Evolutionary conservation across 1,140 invertebrate genomes (phyloP).

Genomic region (Leptinotarsa texana): DNA sequence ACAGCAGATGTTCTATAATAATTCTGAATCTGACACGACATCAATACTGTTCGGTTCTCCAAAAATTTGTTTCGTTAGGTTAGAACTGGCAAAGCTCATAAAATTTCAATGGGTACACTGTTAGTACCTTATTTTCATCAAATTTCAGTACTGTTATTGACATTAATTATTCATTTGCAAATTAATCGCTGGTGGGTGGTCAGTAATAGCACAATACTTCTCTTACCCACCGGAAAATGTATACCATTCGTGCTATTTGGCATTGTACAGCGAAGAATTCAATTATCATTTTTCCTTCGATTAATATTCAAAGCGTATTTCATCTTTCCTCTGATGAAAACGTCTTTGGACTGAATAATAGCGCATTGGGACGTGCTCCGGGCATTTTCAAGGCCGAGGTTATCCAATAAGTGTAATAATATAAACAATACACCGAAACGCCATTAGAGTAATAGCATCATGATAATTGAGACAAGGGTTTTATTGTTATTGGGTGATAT

Average conservation of each 20-base stretch:
- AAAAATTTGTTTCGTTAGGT: too few species aligned
- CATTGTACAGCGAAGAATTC: not conserved
- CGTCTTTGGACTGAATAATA: not conserved
- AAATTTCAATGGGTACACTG: too few species aligned
- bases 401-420: constrained; percentile 6
- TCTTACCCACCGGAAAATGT: too few species aligned
- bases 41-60: too few species aligned
- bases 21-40: too few species aligned
- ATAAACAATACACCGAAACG: not conserved
- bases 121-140: too few species aligned
- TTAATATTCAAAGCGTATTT: not conserved
- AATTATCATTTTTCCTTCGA: not conserved
- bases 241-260: not conserved
- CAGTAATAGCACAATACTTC: too few species aligned
- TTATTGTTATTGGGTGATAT: constrained; percentile 2
- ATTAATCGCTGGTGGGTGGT: too few species aligned
- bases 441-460: not conserved
- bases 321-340: constrained; percentile 3
- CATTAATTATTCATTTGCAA: too few species aligned
- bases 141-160: too few species aligned
- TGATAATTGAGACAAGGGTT: not conserved
- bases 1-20: too few species aligned
- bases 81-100: too few species aligned
- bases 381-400: not conserved
- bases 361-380: not conserved